Evolutionary conservation across 2,797 vertebrate genomes (phyloP).

Genomic region (Pitangus sulphuratus): DNA sequence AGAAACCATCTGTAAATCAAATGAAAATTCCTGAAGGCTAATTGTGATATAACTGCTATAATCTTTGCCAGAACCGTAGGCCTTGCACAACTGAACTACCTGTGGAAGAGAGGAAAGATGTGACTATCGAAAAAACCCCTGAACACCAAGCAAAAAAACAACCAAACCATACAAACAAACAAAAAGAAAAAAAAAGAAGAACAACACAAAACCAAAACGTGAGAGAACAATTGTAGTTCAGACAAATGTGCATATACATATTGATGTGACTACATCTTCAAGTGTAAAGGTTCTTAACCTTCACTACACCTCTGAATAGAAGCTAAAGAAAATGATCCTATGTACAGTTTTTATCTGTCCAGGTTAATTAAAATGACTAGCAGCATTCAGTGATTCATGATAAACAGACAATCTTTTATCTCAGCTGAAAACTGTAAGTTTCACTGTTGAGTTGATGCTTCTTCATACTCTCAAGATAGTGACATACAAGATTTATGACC

Average conservation of each 20-base stretch:
- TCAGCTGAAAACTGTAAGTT: background rate
- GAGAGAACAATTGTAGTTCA: background rate
- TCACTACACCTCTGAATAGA: background rate
- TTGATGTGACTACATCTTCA: background rate
- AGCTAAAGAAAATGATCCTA: background rate
- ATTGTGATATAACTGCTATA: background rate
- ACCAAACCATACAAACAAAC: background rate
- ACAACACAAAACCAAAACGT: background rate
- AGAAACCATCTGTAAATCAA: background rate
- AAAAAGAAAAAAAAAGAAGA: background rate
- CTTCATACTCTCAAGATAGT: background rate
- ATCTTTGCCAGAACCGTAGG: background rate
- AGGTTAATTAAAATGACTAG: background rate
- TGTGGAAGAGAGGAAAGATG: background rate
- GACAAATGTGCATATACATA: background rate
- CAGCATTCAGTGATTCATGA: background rate
- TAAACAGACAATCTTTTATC: background rate
- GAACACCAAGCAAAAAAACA: background rate
- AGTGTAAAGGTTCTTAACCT: background rate
- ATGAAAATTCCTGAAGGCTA: background rate
- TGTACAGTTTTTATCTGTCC: background rate
- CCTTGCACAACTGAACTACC: fast-evolving
- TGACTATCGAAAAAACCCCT: background rate
- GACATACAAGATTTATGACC: background rate
- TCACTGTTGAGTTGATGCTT: background rate